Evolutionary conservation across 2,113 vertebrate genomes (phyloP), one percentile per base, ranked within the genome.

Genomic region (Morone chrysops): DNA sequence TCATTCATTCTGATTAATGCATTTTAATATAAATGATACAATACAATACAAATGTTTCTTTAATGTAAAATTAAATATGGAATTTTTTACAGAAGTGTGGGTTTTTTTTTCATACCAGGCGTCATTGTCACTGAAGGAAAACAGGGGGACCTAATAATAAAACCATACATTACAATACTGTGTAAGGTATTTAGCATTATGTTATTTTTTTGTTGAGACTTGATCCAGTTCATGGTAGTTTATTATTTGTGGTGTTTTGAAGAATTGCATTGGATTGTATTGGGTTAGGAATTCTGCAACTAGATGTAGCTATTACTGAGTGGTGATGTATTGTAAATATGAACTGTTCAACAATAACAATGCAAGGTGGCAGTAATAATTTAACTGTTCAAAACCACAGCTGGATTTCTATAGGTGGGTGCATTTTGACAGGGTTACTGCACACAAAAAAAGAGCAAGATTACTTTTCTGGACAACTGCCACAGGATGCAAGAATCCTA

Each of bases 1-100:
- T 48, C 48, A 50, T 63, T 56, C 50, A 17, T 20, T 9, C 5
- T 65, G 68, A 67, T 57, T 25, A 68, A 84, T 84, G 41, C 14
- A 17, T 43, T 18, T 69, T 69, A 53, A 53, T 40, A 11, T 31
- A 11, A 18, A 75, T 22, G 31, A 45, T 54, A 47, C n/a, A 78
- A 57, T 43, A 31, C 41, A 45, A 68, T 36, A 31, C 9, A 80
- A 69, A 54, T 66, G 9, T n/a, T 36, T 16, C 36, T 70, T 25
- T 75, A 18, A 70, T n/a, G 14, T 68, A 59, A 20, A 3, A 14
- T 60, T 17, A 11, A 31, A 36, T 2, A 25, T 51, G 8, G 12
- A 9, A 16, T n/a, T 43, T 43, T 56, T 22, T 16, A 20, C 0
- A 50, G 22, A n/a, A 25, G 45, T 50, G 14, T 16, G 20, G 9